Evolutionary conservation across 2,113 vertebrate genomes (phyloP).

Genomic region (Halcyon senegalensis): DNA sequence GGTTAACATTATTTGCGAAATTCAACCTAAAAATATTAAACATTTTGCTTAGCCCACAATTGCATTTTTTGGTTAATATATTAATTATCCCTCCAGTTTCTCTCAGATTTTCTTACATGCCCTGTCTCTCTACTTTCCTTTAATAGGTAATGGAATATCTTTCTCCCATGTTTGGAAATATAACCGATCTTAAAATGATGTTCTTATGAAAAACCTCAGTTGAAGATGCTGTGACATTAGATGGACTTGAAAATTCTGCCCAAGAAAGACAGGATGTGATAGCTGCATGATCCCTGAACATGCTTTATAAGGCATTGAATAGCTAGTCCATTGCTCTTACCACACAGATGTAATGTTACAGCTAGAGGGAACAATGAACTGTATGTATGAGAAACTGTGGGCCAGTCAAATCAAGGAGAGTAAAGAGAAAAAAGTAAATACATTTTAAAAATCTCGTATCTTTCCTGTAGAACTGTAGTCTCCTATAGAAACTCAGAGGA

Average conservation of each 20-base stretch:
- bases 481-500: not conserved
- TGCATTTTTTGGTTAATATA: not conserved
- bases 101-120: not conserved
- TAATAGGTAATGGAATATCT: not conserved
- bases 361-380: not conserved
- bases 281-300: not conserved
- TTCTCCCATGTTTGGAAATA: not conserved
- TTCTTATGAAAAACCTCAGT: not conserved
- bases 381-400: not conserved
- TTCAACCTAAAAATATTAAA: not conserved
- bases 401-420: not conserved
- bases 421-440: not conserved
- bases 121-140: not conserved
- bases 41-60: not conserved
- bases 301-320: not conserved
- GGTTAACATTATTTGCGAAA: conserved; percentile 14
- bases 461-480: not conserved
- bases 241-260: not conserved
- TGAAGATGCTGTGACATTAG: not conserved
- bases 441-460: not conserved
- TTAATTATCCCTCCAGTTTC: not conserved
- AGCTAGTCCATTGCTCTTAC: not conserved
- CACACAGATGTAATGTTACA: not conserved
- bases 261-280: not conserved
- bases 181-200: not conserved